Percentiles rank a stretch among this genome's conserved stretches.
phyloP scores from a whole-genome alignment of 2,888 invertebrate species.

The Harpalus rufipes region DNA sequence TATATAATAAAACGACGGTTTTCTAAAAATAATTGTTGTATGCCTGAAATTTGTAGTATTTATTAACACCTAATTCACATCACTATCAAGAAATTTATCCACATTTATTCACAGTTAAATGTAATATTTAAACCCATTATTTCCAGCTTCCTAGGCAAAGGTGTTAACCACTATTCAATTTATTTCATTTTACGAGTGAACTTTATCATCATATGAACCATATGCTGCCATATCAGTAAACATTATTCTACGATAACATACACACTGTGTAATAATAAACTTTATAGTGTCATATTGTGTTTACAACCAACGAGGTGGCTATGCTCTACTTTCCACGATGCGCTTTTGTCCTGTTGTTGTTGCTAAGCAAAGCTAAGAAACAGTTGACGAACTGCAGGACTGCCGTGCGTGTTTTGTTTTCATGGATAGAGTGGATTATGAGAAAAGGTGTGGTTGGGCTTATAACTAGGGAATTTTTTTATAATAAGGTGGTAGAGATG shows the following conservation, averaged over 20 bases:
- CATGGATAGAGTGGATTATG: constrained; percentile 33
- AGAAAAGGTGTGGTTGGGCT: constrained; percentile 8
- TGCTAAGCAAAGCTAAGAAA: not conserved
- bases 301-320: not conserved
- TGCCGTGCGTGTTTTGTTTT: constrained; percentile 44
- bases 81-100: too few relatives aligned
- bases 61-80: too few relatives aligned
- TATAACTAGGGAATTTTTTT: constrained; percentile 13
- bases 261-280: not conserved
- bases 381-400: constrained; percentile 14
- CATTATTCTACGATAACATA: not conserved
- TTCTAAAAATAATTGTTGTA: too few relatives aligned
- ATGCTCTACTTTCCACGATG: constrained; percentile 8
- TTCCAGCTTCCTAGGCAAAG: too few relatives aligned
- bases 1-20: too few relatives aligned
- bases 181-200: too few relatives aligned
- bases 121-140: too few relatives aligned
- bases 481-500: not conserved
- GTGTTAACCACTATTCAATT: too few relatives aligned
- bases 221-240: not conserved
- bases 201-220: not conserved
- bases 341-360: constrained; percentile 11
- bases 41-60: too few relatives aligned
- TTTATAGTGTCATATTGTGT: constrained; percentile 25
- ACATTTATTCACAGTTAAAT: too few relatives aligned